Conservation (phyloP, 2,888 invertebrate genomes). For the Abrostola triplasia region DNA sequence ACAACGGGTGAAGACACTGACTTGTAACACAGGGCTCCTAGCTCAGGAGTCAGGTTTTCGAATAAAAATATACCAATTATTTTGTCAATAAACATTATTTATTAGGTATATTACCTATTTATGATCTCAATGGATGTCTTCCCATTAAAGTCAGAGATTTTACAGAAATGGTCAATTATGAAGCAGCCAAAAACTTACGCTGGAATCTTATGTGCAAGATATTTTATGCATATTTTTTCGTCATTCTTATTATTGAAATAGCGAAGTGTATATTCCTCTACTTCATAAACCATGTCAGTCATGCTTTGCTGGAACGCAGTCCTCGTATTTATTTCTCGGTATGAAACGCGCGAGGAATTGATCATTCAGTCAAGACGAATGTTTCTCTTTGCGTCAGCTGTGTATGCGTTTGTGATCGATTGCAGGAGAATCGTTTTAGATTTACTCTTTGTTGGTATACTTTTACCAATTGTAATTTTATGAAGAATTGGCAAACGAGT, state of each 20-base stretch:
- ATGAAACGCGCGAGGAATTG: constrained; percentile 32
- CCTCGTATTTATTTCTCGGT: constrained; percentile 20
- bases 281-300: constrained; percentile 8
- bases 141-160: too few relatives aligned
- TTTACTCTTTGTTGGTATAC: background rate
- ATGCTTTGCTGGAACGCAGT: constrained; percentile 1
- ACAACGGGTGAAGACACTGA: too few relatives aligned
- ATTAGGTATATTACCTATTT: too few relatives aligned
- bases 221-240: too few relatives aligned
- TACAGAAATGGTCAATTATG: too few relatives aligned
- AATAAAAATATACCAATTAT: too few relatives aligned
- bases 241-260: background rate
- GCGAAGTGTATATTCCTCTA: background rate
- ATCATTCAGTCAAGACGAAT: constrained; percentile 38
- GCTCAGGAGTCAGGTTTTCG: too few relatives aligned
- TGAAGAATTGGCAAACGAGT: too few relatives aligned
- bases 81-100: too few relatives aligned
- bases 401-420: constrained; percentile 28
- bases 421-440: constrained; percentile 7
- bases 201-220: background rate
- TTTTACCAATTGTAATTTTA: background rate
- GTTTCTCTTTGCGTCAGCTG: constrained; percentile 33
- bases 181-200: too few relatives aligned
- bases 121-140: too few relatives aligned
- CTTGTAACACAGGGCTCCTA: too few relatives aligned